phyloP scores from a whole-genome alignment of 2,113 vertebrate genomes.

The Dromaius novaehollandiae region DNA sequence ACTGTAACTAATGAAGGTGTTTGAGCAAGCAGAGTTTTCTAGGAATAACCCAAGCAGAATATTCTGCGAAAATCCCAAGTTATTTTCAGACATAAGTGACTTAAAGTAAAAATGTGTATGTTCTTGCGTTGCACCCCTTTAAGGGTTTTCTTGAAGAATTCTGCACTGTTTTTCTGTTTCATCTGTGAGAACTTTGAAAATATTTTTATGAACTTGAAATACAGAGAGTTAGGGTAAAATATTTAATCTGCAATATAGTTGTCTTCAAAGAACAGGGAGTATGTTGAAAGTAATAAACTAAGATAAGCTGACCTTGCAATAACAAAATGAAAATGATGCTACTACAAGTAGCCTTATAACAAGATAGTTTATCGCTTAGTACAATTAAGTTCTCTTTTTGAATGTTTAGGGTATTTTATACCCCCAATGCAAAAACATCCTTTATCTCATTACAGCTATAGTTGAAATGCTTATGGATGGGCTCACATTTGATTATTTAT shows the following conservation, averaged over 20 bases:
- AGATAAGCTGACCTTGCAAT: not conserved
- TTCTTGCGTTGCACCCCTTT: not conserved
- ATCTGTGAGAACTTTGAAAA: not conserved
- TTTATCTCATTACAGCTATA: not conserved
- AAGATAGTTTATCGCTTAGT: not conserved
- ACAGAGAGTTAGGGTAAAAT: not conserved
- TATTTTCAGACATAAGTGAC: not conserved
- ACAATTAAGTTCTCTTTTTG: not conserved
- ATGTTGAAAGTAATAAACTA: not conserved
- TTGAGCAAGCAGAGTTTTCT: conserved; percentile 13
- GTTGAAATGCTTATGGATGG: not conserved
- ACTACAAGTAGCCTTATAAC: not conserved
- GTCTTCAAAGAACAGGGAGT: not conserved
- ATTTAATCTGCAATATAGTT: not conserved
- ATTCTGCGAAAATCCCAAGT: not conserved
- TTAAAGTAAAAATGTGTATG: not conserved
- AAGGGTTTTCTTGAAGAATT: not conserved
- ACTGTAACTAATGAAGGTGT: not conserved
- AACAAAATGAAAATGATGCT: not conserved
- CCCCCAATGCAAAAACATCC: not conserved
- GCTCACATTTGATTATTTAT: not conserved
- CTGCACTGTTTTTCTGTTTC: not conserved
- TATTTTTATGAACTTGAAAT: not conserved
- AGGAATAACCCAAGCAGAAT: not conserved
- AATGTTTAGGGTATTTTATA: not conserved